Evolutionary conservation across 2,888 invertebrate genomes (phyloP).

Genomic region (Meiosimyza platycephala): DNA sequence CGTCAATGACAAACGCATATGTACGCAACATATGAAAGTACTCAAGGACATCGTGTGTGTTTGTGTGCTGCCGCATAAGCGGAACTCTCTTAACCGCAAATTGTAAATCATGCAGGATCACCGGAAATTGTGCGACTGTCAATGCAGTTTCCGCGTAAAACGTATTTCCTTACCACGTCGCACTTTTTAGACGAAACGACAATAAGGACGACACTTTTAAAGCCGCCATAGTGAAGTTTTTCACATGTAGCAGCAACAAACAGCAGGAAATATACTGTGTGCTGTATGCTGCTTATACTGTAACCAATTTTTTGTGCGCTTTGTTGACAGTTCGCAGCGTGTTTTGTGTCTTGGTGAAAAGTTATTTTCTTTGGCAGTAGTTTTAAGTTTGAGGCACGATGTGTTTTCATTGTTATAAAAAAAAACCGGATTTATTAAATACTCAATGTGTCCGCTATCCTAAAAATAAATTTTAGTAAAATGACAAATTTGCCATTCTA

Average conservation of each 20-base stretch:
- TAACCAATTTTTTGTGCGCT: no score
- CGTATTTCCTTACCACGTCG: slow-evolving; percentile 45
- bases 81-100: slow-evolving; percentile 40
- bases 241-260: no score
- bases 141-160: slow-evolving; percentile 50
- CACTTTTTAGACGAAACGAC: background rate
- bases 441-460: no score
- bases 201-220: slow-evolving; percentile 5
- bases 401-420: no score
- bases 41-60: slow-evolving; percentile 22
- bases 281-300: background rate
- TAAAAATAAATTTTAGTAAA: no score
- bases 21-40: background rate
- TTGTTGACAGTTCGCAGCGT: no score
- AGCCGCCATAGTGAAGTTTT: background rate
- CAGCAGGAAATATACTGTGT: background rate
- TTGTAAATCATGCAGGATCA: slow-evolving; percentile 47
- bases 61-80: background rate
- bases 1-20: slow-evolving; percentile 1
- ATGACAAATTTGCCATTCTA: no score
- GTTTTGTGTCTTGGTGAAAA: no score
- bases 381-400: no score
- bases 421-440: no score
- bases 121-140: slow-evolving; percentile 50
- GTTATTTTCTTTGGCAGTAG: no score